Evolutionary conservation across 2,888 invertebrate genomes (phyloP).

Genomic region (Lacanobia oleracea): DNA sequence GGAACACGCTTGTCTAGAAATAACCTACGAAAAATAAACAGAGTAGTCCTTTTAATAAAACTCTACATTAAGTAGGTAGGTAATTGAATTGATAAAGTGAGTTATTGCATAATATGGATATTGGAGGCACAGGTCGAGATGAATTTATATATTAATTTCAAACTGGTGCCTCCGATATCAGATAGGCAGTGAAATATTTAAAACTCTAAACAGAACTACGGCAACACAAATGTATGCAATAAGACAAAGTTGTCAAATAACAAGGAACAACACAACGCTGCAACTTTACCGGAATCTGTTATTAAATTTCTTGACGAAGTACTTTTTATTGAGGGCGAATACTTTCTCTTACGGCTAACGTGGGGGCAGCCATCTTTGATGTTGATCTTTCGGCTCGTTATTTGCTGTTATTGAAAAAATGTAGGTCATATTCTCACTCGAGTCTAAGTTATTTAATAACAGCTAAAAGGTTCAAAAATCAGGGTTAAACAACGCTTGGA

Average conservation of each 20-base stretch:
- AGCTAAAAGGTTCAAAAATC: too few relatives aligned
- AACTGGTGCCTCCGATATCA: not conserved
- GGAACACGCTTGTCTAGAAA: too few relatives aligned
- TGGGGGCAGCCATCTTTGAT: slow-evolving; percentile 35
- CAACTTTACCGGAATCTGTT: slow-evolving; percentile 61
- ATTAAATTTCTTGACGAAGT: slow-evolving; percentile 65
- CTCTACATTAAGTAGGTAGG: too few relatives aligned
- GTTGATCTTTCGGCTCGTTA: not conserved
- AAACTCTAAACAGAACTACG: slow-evolving; percentile 3
- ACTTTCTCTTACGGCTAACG: slow-evolving; percentile 39
- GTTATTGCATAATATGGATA: too few relatives aligned
- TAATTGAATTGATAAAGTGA: too few relatives aligned
- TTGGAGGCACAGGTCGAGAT: too few relatives aligned
- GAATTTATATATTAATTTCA: too few relatives aligned
- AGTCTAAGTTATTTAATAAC: not conserved
- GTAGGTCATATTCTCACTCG: not conserved
- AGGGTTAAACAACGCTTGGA: too few relatives aligned
- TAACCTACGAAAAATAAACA: not conserved
- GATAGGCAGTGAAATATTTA: slow-evolving; percentile 8
- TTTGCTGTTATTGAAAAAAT: slow-evolving; percentile 2
- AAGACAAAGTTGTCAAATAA: slow-evolving; percentile 55
- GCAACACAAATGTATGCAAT: slow-evolving; percentile 46
- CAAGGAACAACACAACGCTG: slow-evolving; percentile 34
- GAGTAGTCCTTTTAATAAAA: too few relatives aligned
- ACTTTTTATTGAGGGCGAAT: slow-evolving; percentile 50